A percentile compares a stretch with the other conserved stretches of the same genome.
These are phyloP conservation scores for Trichonephila inaurata DNA, from an alignment of 1,140 invertebrate genomes.

Conservation along the genomic window DNA sequence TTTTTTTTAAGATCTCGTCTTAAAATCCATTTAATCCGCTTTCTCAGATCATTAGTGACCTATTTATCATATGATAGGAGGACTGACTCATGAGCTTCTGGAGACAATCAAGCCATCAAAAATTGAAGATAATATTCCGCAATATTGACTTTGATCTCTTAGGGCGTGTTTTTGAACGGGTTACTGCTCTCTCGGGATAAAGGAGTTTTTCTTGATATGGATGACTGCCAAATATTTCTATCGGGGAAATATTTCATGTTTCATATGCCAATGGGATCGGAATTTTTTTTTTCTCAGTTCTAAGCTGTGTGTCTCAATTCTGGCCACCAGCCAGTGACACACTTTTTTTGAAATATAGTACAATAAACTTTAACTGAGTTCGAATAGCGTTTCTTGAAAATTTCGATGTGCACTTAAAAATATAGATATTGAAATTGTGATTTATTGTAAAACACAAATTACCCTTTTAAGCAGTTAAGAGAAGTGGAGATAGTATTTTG, in stretches of 20 bases:
- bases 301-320: not conserved
- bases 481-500: no score
- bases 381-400: not conserved
- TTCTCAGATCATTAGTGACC: no score
- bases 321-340: not conserved
- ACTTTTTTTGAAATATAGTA: not conserved
- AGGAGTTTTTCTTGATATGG: not conserved
- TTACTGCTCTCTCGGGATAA: not conserved
- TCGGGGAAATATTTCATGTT: slow-evolving; percentile 4
- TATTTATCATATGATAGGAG: no score
- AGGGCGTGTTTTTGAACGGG: not conserved
- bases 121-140: not conserved
- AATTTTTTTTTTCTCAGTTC: not conserved
- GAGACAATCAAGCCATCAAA: no score
- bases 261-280: not conserved
- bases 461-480: no score
- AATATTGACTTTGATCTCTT: not conserved
- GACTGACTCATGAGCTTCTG: no score
- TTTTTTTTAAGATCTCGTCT: no score
- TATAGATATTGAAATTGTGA: not conserved
- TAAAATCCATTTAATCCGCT: no score
- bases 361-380: not conserved
- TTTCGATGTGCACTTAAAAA: not conserved
- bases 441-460: not conserved
- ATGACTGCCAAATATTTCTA: not conserved